Evolutionary conservation across 1,140 invertebrate species (phyloP).

Genomic region (Heliothis subflexa): DNA sequence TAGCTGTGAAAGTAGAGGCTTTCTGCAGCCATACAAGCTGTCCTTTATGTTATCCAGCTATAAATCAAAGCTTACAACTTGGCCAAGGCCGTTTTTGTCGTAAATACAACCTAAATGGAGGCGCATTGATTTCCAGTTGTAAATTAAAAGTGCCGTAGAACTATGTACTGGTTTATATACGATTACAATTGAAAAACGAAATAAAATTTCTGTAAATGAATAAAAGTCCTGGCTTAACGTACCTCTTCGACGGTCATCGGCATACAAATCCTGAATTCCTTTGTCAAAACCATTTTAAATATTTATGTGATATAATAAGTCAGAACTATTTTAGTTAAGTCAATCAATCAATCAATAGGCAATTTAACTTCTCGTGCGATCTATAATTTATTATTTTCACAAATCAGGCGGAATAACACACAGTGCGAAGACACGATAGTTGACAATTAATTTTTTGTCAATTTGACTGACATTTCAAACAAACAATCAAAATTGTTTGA

Average conservation of each 20-base stretch:
- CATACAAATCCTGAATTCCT: constrained; percentile 97
- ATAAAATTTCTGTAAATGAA: neutral
- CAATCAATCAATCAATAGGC: neutral
- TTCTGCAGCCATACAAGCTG: constrained; percentile 4
- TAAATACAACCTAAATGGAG: neutral
- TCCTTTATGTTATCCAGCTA: neutral
- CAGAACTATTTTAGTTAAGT: neutral
- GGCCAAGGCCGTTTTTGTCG: constrained; percentile 24
- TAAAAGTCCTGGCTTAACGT: constrained; percentile 50
- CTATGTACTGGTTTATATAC: neutral
- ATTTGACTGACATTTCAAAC: no score
- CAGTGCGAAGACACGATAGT: no score
- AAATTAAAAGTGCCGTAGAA: neutral
- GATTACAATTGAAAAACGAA: neutral
- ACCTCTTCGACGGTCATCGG: constrained; percentile 96
- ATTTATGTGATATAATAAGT: neutral
- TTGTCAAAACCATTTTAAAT: constrained; percentile 90
- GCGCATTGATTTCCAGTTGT: no score
- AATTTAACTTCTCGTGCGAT: neutral
- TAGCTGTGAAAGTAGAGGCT: neutral
- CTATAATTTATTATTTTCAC: no score
- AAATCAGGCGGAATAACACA: no score
- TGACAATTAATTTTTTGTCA: no score
- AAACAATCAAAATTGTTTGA: no score
- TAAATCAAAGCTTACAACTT: constrained; percentile 8